Conservation (phyloP, 2,797 vertebrate genomes). For the Psittacula echo region DNA sequence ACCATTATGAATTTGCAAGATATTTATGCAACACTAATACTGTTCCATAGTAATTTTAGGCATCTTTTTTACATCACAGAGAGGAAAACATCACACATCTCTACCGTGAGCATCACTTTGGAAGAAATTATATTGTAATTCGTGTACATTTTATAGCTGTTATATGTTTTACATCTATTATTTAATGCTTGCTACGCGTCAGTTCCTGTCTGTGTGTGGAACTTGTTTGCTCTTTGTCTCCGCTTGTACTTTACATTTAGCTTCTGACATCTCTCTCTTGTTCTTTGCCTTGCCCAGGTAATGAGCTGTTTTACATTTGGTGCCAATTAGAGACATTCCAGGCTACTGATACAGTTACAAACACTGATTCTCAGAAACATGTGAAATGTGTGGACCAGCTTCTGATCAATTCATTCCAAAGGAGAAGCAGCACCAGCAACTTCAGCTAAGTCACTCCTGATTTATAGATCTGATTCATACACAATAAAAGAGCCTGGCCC, state of each 20-base stretch:
- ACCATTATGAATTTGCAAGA: neutral
- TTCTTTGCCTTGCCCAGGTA: constrained; percentile 18
- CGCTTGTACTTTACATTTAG: neutral
- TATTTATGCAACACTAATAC: neutral
- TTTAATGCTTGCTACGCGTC: constrained; percentile 34
- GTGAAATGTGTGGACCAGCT: neutral
- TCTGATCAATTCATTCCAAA: neutral
- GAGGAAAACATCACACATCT: neutral
- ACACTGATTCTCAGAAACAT: neutral
- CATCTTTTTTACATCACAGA: neutral
- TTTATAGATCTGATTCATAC: neutral
- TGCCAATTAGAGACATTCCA: constrained; percentile 45
- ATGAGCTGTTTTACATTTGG: constrained; percentile 44
- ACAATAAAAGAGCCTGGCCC: neutral
- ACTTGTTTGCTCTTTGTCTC: constrained; percentile 8
- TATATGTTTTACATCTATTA: constrained; percentile 10
- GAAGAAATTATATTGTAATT: constrained; percentile 18
- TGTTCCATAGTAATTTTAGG: neutral
- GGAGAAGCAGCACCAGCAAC: neutral
- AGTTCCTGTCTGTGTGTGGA: neutral
- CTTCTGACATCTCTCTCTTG: neutral
- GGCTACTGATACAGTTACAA: neutral
- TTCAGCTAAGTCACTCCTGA: neutral
- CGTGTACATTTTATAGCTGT: neutral
- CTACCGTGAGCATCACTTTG: neutral